Conservation (phyloP, 2,797 vertebrate genomes). For the Antrozous pallidus region DNA sequence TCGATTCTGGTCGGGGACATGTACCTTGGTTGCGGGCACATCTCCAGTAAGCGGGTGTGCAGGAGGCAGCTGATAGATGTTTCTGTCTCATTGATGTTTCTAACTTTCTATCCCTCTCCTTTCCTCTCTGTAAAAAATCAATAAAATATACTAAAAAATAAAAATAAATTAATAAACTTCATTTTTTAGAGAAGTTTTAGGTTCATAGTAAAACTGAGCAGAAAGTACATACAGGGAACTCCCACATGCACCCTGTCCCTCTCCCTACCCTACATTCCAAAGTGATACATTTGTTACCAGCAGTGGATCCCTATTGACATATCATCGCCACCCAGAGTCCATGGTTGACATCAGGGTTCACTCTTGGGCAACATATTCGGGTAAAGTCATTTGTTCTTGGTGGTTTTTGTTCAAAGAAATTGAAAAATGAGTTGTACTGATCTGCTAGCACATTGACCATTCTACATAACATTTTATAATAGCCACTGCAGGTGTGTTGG, state of each 20-base stretch:
- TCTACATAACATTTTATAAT: not conserved
- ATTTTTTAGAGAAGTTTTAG: not conserved
- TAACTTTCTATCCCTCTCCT: no score
- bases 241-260: not conserved
- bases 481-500: not conserved
- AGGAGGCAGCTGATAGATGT: no score
- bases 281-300: not conserved
- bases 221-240: not conserved
- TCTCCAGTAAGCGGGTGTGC: no score
- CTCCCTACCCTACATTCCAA: not conserved
- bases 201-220: not conserved
- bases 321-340: not conserved
- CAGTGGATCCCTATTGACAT: not conserved
- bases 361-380: not conserved
- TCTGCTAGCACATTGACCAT: not conserved
- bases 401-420: conserved; percentile 20
- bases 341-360: not conserved
- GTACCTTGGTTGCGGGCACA: no score
- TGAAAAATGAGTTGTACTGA: conserved; percentile 17
- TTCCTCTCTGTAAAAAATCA: no score
- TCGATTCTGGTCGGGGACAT: no score
- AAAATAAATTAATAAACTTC: not conserved
- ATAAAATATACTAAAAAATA: no score
- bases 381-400: conserved; percentile 35
- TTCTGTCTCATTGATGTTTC: no score